Percentiles rank a stretch among this genome's conserved stretches.
These are phyloP conservation scores for Acanthaster planci DNA, from an alignment of 35 echinoderm and acorn worm species.

Conservation along the genomic window DNA sequence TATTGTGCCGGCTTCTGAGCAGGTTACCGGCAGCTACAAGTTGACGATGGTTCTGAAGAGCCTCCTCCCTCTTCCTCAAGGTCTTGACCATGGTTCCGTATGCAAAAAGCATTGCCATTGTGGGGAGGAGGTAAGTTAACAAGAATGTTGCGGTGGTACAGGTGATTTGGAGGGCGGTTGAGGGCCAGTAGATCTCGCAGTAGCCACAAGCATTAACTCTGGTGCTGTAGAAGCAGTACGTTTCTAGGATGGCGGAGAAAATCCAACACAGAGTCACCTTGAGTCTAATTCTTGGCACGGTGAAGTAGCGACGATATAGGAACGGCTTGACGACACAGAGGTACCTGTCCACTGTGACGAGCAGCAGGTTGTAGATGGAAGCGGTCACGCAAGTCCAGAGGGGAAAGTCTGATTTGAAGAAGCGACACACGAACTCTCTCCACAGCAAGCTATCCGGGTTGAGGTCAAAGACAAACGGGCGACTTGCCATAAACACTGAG, in stretches of 20 bases:
- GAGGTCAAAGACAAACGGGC: background rate
- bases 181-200: constrained; percentile 8
- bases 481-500: background rate
- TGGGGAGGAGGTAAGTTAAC: background rate
- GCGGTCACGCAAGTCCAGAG: constrained; percentile 12
- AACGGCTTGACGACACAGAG: constrained; percentile 21
- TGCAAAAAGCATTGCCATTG: background rate
- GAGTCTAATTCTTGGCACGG: background rate
- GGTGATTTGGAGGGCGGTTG: background rate
- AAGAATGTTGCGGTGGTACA: background rate
- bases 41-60: background rate
- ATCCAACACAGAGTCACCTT: background rate
- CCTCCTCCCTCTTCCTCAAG: background rate
- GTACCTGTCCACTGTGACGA: constrained; percentile 1
- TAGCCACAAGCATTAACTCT: background rate
- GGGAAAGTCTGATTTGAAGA: constrained; percentile 16
- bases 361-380: constrained; percentile 11
- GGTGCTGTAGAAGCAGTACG: constrained; percentile 14
- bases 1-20: background rate
- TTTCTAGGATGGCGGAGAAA: constrained; percentile 4
- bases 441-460: background rate
- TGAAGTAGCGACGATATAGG: constrained; percentile 7
- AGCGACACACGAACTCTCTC: constrained; percentile 22
- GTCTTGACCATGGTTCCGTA: background rate
- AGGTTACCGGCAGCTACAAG: background rate